Evolutionary conservation across 2,888 invertebrate genomes (phyloP).

Genomic region (Actias luna): DNA sequence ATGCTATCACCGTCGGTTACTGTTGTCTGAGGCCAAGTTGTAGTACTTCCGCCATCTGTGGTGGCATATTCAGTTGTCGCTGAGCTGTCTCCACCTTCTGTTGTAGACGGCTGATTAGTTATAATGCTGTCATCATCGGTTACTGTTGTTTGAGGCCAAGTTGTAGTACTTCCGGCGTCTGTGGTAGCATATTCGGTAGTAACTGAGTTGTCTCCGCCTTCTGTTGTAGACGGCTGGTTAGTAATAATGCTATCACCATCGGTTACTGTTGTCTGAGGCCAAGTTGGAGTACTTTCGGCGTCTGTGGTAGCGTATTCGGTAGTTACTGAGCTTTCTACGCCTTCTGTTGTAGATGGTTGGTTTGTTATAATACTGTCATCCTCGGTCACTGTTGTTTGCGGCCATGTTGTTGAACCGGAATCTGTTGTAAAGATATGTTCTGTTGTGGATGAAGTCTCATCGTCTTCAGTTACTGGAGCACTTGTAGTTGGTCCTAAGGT

Average conservation of each 20-base stretch:
- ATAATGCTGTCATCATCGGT: not conserved
- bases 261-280: no score
- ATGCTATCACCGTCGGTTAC: no score
- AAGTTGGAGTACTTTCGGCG: not conserved
- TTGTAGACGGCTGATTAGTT: not conserved
- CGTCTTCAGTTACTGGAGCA: no score
- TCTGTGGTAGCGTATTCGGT: not conserved
- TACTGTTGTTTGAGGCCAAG: not conserved
- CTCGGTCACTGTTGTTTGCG: not conserved
- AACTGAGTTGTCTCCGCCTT: not conserved
- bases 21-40: no score
- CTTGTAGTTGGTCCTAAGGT: no score
- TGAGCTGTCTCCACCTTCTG: not conserved
- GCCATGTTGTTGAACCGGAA: not conserved
- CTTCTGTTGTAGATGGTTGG: not conserved
- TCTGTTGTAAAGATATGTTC: no score
- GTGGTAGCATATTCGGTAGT: constrained; percentile 15
- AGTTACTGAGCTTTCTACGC: not conserved
- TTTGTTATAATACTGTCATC: not conserved
- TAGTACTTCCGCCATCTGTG: not conserved
- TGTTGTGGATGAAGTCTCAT: no score
- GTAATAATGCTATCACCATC: constrained; percentile 5
- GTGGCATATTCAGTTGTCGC: not conserved
- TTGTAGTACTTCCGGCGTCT: not conserved
- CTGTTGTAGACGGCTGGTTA: not conserved